These are phyloP conservation scores for Drosophila orena DNA, from an alignment of 1,140 invertebrate genomes.

Conservation along the genomic window DNA sequence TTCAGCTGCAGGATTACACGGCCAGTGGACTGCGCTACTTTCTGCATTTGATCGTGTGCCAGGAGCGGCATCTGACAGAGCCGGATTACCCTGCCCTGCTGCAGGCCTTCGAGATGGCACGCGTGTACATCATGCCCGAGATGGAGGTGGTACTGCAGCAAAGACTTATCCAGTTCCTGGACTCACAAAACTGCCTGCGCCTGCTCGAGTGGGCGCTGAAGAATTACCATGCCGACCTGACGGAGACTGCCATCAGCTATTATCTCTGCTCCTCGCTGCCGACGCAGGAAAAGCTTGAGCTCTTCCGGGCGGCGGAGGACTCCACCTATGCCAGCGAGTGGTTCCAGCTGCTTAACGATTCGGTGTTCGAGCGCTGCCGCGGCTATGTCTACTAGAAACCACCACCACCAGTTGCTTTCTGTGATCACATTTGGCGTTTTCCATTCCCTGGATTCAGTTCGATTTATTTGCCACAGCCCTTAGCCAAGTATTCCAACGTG, in stretches of 20 bases:
- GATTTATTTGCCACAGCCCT: conserved; percentile 49
- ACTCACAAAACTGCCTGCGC: conserved; percentile 66
- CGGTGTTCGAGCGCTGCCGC: conserved; percentile 74
- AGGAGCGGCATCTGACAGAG: conserved; percentile 44
- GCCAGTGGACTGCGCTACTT: conserved; percentile 75
- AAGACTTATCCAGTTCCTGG: conserved; percentile 65
- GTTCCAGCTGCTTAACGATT: conserved; percentile 81
- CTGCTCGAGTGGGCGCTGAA: conserved; percentile 80
- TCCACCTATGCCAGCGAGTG: conserved; percentile 77
- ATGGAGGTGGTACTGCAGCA: conserved; percentile 70
- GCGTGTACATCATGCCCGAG: conserved; percentile 79
- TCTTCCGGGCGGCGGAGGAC: conserved; percentile 78
- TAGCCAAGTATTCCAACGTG: conserved; percentile 50
- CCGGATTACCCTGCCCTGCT: conserved; percentile 70
- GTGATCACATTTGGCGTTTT: conserved; percentile 38
- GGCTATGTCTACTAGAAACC: conserved; percentile 65
- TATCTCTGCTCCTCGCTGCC: conserved; percentile 72
- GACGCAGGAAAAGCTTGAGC: conserved; percentile 59
- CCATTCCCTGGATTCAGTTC: conserved; percentile 15
- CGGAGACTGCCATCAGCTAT: conserved; percentile 77
- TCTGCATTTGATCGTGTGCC: conserved; percentile 71
- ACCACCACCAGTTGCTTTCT: conserved; percentile 28
- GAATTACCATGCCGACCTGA: conserved; percentile 80
- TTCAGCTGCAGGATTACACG: conserved; percentile 71
- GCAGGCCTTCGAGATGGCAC: conserved; percentile 81